phyloP scores from a whole-genome alignment of 2,113 vertebrate species.

The Actenoides hombroni region DNA sequence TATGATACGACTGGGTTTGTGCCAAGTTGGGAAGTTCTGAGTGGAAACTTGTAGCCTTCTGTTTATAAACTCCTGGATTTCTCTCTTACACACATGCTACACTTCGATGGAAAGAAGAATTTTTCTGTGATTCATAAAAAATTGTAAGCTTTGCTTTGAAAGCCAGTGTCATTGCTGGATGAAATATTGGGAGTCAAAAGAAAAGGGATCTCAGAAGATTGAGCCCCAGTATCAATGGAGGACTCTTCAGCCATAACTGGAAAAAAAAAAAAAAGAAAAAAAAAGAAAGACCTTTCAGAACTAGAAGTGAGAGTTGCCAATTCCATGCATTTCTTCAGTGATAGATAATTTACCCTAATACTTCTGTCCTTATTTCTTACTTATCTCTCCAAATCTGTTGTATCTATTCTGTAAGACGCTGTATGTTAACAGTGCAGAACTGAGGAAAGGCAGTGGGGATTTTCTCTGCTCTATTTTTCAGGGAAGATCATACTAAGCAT shows the following conservation, averaged over 20 bases:
- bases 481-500: not conserved
- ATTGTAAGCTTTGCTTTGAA: constrained; percentile 9
- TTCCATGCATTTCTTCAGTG: not conserved
- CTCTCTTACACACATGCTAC: not conserved
- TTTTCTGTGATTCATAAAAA: constrained; percentile 11
- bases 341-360: not conserved
- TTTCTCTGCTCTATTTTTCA: not conserved
- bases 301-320: not conserved
- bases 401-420: not conserved
- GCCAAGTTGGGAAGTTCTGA: constrained; percentile 56
- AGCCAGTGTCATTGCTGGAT: not conserved
- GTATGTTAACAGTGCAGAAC: not conserved
- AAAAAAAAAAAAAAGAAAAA: constrained; percentile 18
- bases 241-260: not conserved
- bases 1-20: constrained; percentile 54
- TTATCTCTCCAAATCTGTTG: constrained; percentile 10
- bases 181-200: not conserved
- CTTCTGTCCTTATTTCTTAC: not conserved
- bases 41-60: constrained; percentile 63
- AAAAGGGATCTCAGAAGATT: not conserved
- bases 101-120: not conserved
- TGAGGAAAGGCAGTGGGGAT: not conserved
- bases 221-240: not conserved
- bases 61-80: constrained; percentile 53
- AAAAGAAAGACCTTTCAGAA: not conserved